These are phyloP conservation scores for Cottus gobio DNA, from an alignment of 2,113 vertebrate genomes.

Conservation along the genomic window DNA sequence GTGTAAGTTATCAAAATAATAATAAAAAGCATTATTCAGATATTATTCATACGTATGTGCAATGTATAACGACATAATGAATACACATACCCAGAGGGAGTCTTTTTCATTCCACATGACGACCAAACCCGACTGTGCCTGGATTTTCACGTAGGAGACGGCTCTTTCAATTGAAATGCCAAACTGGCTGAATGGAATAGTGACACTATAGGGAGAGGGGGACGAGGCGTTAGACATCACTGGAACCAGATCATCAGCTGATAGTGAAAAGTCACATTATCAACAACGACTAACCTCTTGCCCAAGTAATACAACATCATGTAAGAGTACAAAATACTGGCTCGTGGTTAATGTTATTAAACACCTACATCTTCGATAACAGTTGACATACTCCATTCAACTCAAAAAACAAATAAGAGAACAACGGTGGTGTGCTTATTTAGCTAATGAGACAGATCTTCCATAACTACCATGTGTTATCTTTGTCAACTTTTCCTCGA, in stretches of 20 bases:
- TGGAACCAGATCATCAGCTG: not conserved
- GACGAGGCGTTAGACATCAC: not conserved
- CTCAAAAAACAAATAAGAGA: not conserved
- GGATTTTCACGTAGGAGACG: constrained; percentile 82
- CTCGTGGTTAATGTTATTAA: not conserved
- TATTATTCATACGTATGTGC: not conserved
- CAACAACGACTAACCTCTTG: constrained; percentile 44
- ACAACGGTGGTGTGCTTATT: not conserved
- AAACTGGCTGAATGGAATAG: constrained; percentile 80
- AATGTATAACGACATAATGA: not conserved
- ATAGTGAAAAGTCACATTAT: not conserved
- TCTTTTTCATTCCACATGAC: constrained; percentile 88
- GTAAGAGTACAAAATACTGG: not conserved
- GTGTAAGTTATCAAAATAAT: not conserved
- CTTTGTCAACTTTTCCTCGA: not conserved
- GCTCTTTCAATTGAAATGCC: constrained; percentile 83
- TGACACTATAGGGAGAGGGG: constrained; percentile 70
- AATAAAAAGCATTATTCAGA: not conserved
- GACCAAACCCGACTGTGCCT: constrained; percentile 84
- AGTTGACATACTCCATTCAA: not conserved
- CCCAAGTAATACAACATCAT: not conserved
- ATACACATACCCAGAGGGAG: constrained; percentile 84
- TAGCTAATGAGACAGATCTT: not conserved
- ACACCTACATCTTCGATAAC: not conserved
- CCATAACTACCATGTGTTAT: not conserved